Evolutionary conservation across 2,888 invertebrate genomes (phyloP).

Genomic region (Lamproptera curius): DNA sequence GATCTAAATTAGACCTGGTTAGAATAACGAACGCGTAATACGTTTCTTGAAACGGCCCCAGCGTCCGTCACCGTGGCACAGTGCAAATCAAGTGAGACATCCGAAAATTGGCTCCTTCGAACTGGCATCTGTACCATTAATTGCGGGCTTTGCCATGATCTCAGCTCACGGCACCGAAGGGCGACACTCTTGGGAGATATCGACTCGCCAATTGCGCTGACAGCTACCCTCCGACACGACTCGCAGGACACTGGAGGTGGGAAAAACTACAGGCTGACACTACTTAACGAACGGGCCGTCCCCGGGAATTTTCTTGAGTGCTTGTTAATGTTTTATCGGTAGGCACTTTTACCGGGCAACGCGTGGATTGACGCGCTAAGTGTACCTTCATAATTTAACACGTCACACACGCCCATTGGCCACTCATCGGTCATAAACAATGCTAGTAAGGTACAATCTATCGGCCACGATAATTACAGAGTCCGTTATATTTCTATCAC

Average conservation of each 20-base stretch:
- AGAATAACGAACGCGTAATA: too few species aligned
- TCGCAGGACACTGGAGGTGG: constrained; percentile 65
- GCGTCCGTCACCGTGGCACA: constrained; percentile 65
- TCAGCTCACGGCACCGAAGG: constrained; percentile 56
- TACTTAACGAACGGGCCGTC: constrained; percentile 72
- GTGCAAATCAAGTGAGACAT: constrained; percentile 66
- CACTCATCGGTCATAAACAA: constrained; percentile 40
- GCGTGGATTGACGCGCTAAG: constrained; percentile 74
- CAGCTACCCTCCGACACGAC: constrained; percentile 64
- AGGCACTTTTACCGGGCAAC: constrained; percentile 74
- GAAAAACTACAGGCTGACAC: constrained; percentile 76
- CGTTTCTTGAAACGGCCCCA: constrained; percentile 56
- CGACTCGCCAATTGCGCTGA: constrained; percentile 73
- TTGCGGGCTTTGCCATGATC: constrained; percentile 73
- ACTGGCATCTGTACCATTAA: constrained; percentile 66
- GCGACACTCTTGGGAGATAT: constrained; percentile 70
- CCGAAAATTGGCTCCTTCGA: constrained; percentile 65
- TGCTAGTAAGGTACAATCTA: constrained; percentile 33
- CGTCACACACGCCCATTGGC: constrained; percentile 43
- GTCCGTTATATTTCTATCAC: constrained; percentile 48
- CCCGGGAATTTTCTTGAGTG: constrained; percentile 75
- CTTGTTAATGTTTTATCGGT: constrained; percentile 78
- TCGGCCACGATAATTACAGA: constrained; percentile 34
- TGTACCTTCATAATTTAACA: constrained; percentile 75
- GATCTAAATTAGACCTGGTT: too few species aligned